These are phyloP conservation scores for Peromyscus melanophrys DNA, from an alignment of 2,797 vertebrate genomes.

Conservation along the genomic window DNA sequence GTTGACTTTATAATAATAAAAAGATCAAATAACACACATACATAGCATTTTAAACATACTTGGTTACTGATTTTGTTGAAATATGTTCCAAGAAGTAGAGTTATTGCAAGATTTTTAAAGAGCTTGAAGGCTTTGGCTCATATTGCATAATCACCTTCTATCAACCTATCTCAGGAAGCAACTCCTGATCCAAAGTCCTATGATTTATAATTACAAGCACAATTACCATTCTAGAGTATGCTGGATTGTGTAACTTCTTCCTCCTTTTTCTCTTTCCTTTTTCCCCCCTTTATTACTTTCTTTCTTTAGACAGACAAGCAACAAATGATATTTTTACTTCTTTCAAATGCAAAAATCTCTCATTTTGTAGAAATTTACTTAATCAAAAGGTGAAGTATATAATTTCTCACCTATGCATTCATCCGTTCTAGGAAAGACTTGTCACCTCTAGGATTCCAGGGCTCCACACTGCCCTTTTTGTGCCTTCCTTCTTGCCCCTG, in stretches of 20 bases:
- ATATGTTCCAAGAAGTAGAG: constrained; percentile 4
- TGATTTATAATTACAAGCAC: not conserved
- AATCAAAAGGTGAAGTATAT: not conserved
- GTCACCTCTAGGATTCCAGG: not conserved
- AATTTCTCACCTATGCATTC: not conserved
- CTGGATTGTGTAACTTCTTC: not conserved
- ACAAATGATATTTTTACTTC: not conserved
- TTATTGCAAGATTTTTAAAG: not conserved
- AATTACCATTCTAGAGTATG: not conserved
- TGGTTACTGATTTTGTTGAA: not conserved
- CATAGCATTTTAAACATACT: not conserved
- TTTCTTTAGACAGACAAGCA: not conserved
- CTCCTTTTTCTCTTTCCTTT: too few relatives aligned
- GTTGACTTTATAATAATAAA: constrained; percentile 18
- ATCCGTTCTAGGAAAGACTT: constrained; percentile 6
- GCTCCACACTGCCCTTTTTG: not conserved
- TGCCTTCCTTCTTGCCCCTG: not conserved
- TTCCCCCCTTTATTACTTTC: not conserved
- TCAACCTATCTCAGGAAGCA: not conserved
- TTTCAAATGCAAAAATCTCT: not conserved
- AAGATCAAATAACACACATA: not conserved
- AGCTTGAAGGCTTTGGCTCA: constrained; percentile 17
- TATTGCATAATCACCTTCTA: not conserved
- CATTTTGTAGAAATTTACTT: constrained; percentile 29
- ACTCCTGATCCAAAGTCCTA: not conserved